phyloP scores from a whole-genome alignment of 2,888 invertebrate species.

The Lycophotia porphyrea region DNA sequence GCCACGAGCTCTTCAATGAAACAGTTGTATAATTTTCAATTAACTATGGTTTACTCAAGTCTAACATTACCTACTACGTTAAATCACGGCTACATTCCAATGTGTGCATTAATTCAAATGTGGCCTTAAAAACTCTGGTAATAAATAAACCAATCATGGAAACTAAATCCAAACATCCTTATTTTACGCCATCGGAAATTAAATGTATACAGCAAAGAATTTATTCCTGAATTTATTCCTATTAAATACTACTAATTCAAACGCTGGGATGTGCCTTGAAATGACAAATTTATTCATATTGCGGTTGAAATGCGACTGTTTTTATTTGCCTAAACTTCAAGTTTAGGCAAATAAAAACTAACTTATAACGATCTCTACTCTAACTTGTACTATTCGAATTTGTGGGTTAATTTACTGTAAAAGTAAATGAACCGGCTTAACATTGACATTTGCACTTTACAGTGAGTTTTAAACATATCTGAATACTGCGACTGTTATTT shows the following conservation, averaged over 20 bases:
- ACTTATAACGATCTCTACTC: too few species aligned
- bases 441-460: neutral
- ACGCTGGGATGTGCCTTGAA: neutral
- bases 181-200: neutral
- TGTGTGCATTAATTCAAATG: conserved; percentile 9
- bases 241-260: conserved; percentile 11
- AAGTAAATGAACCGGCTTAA: neutral
- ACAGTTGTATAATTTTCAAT: neutral
- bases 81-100: neutral
- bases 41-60: neutral
- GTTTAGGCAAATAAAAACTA: neutral
- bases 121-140: neutral
- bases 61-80: neutral
- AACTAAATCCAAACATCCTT: conserved; percentile 4
- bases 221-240: conserved; percentile 16
- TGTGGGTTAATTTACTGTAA: neutral
- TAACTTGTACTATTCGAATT: neutral
- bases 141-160: neutral
- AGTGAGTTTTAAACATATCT: neutral
- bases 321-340: neutral
- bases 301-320: neutral
- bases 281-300: conserved; percentile 14
- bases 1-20: neutral
- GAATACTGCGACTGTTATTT: neutral
- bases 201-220: conserved; percentile 16